These are phyloP conservation scores for Trichacis sp. DNA, from an alignment of 2,888 invertebrate species.

Conservation along the genomic window DNA sequence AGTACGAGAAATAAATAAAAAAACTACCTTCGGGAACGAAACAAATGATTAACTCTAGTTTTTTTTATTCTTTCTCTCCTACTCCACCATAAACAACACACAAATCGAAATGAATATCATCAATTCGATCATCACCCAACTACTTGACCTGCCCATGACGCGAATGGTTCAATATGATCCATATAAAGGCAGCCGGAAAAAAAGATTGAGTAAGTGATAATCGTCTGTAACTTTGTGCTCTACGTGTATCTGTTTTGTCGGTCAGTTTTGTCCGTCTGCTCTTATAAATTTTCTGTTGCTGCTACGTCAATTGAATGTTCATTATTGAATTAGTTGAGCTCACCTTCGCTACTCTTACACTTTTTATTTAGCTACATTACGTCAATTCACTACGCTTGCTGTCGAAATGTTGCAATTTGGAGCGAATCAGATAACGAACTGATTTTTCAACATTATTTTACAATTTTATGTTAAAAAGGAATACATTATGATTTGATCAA, in stretches of 20 bases:
- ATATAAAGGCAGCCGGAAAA: conserved; percentile 75
- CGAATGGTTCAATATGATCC: conserved; percentile 65
- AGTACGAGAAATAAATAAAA: too few species aligned
- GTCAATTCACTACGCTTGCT: conserved; percentile 6
- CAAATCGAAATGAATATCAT: conserved; percentile 58
- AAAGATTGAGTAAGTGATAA: conserved; percentile 76
- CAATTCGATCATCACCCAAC: conserved; percentile 57
- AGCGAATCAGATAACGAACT: too few species aligned
- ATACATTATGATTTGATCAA: too few species aligned
- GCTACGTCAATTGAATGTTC: conserved; percentile 32
- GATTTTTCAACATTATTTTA: too few species aligned
- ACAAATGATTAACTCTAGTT: conserved; percentile 68
- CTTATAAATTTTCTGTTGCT: conserved; percentile 42
- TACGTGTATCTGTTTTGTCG: conserved; percentile 50
- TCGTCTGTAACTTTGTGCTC: conserved; percentile 51
- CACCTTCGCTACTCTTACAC: conserved; percentile 2
- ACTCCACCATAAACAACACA: conserved; percentile 54
- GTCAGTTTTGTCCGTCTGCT: conserved; percentile 56
- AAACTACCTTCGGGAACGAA: conserved; percentile 54
- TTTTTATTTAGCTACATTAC: conserved; percentile 1
- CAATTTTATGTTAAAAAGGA: too few species aligned
- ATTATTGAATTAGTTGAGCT: conserved; percentile 26
- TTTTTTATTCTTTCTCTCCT: conserved; percentile 61
- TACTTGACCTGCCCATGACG: conserved; percentile 61
- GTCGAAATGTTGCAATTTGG: not conserved